Conservation (phyloP, 2,888 invertebrate genomes). For the Eurois occulta region DNA sequence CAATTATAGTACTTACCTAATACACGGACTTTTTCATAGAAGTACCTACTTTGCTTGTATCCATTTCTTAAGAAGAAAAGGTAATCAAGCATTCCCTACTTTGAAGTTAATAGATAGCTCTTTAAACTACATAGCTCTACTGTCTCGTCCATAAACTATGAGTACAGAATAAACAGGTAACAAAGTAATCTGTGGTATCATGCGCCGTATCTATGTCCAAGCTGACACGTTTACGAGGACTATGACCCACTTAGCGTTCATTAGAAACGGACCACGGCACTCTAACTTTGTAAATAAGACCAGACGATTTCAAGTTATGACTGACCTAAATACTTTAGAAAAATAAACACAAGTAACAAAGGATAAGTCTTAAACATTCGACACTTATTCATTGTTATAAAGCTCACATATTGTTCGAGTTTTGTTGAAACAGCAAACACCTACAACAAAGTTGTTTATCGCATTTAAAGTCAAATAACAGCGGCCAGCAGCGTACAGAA, state of each 20-base stretch:
- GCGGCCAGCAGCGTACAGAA: conserved; percentile 5
- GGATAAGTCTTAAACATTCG: conserved; percentile 31
- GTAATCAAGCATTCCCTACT: background rate
- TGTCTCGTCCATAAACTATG: conserved; percentile 10
- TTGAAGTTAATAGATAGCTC: background rate
- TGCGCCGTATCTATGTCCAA: conserved; percentile 30
- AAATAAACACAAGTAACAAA: conserved; percentile 42
- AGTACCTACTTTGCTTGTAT: background rate
- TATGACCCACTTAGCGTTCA: conserved; percentile 48
- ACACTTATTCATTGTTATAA: conserved; percentile 30
- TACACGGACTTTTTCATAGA: background rate
- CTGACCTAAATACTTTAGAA: conserved; percentile 40
- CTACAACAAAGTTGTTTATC: conserved; percentile 42
- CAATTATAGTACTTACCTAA: background rate
- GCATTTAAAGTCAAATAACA: conserved; percentile 40
- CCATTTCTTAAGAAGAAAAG: background rate
- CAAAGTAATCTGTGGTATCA: conserved; percentile 45
- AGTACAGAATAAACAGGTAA: conserved; percentile 36
- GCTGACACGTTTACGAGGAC: conserved; percentile 54
- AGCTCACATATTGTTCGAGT: conserved; percentile 24
- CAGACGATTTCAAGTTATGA: conserved; percentile 40
- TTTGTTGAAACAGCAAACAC: conserved; percentile 31
- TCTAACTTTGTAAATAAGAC: conserved; percentile 52
- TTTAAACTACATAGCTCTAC: conserved; percentile 13
- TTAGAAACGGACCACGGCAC: conserved; percentile 42